A percentile compares a stretch with the other conserved stretches of the same genome.
These are phyloP conservation scores for Drosophila kanapiae DNA, from an alignment of 1,140 invertebrate species.

Conservation along the genomic window DNA sequence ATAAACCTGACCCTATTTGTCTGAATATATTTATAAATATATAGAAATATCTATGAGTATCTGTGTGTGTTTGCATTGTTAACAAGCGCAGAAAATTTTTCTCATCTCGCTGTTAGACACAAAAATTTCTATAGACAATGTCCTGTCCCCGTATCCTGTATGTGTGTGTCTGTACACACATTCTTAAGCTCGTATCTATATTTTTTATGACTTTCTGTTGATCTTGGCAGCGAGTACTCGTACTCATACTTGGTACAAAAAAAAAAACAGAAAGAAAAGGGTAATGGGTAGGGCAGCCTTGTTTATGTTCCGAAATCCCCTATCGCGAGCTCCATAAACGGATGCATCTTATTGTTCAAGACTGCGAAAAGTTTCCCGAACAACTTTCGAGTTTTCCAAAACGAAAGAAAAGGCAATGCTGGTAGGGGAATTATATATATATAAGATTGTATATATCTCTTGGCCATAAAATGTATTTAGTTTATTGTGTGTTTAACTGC, in stretches of 20 bases:
- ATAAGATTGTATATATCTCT: neutral
- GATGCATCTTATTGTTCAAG: conserved; percentile 47
- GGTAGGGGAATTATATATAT: neutral
- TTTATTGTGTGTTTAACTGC: conserved; percentile 14
- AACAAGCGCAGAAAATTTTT: conserved; percentile 70
- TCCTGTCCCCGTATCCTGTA: conserved; percentile 17
- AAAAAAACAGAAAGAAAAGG: neutral
- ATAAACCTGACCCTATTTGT: neutral
- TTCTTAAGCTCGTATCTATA: conserved; percentile 63
- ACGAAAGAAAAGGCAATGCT: neutral
- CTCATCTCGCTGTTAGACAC: conserved; percentile 72
- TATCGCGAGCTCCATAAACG: conserved; percentile 49
- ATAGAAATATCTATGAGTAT: conserved; percentile 27
- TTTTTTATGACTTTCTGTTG: conserved; percentile 82
- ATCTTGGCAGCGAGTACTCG: conserved; percentile 49
- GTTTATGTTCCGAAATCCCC: conserved; percentile 65
- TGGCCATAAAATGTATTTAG: conserved; percentile 11
- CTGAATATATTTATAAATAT: conserved; percentile 1
- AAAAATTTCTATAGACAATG: conserved; percentile 69
- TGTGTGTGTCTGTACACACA: conserved; percentile 13
- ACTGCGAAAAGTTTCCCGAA: conserved; percentile 16
- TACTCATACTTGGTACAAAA: neutral
- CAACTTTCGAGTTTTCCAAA: conserved; percentile 13
- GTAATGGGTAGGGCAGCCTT: conserved; percentile 20
- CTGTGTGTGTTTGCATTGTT: conserved; percentile 68